Conservation (phyloP, 2,113 vertebrate species). For the Perca fluviatilis region DNA sequence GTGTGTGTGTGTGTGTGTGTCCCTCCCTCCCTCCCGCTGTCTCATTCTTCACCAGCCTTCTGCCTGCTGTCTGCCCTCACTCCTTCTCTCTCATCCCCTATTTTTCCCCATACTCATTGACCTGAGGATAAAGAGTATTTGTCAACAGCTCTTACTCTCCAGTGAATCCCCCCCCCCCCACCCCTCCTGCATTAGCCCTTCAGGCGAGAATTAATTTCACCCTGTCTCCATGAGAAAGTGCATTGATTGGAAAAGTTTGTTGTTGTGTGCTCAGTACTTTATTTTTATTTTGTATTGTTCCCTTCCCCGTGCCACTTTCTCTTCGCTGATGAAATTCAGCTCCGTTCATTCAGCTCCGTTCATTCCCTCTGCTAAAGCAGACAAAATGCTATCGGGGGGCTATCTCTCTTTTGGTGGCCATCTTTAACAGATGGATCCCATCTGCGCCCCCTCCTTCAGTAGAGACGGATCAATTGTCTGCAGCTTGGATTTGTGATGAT, state of each 20-base stretch:
- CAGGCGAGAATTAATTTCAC: slow-evolving; percentile 64
- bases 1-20: too few species aligned
- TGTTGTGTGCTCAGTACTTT: slow-evolving; percentile 56
- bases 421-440: slow-evolving; percentile 38
- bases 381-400: slow-evolving; percentile 31
- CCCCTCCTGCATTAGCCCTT: slow-evolving; percentile 47
- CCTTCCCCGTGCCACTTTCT: slow-evolving; percentile 38
- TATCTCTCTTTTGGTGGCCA: slow-evolving; percentile 32
- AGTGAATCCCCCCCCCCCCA: slow-evolving; percentile 24
- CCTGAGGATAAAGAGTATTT: slow-evolving; percentile 68
- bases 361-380: slow-evolving; percentile 40
- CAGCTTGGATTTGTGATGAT: slow-evolving; percentile 17
- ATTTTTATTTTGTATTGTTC: slow-evolving; percentile 54
- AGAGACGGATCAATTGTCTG: slow-evolving; percentile 13
- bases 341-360: slow-evolving; percentile 50
- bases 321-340: slow-evolving; percentile 52
- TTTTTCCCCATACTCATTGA: slow-evolving; percentile 57
- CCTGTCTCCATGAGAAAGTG: slow-evolving; percentile 57
- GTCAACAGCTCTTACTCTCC: slow-evolving; percentile 73
- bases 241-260: slow-evolving; percentile 74
- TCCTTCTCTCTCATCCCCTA: slow-evolving; percentile 9
- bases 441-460: neutral
- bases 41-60: slow-evolving; percentile 23
- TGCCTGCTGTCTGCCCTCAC: slow-evolving; percentile 7
- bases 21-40: neutral